Base-by-base conservation (phyloP, 2,797 vertebrate species). In the Podargus strigoides region DNA sequence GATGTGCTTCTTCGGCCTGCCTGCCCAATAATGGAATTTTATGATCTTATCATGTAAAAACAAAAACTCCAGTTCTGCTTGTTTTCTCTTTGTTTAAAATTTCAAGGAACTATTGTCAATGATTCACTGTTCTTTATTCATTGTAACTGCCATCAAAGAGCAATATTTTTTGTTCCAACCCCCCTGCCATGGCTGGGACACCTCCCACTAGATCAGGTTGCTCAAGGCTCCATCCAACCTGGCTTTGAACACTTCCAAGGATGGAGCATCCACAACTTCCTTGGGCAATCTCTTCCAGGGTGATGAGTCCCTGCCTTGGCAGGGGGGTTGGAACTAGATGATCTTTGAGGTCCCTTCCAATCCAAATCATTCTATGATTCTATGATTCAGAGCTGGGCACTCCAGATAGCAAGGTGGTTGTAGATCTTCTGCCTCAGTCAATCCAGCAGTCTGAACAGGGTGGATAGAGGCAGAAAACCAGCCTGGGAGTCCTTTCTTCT, bases 71-170 rank as follows among this genome's bases (percentile, higher is more conserved):
- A 49, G 24, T 89, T 82, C 39, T 76, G 30, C 26, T 12, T 62
- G 4, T 27, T 60, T 82, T 76, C 3, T 52, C 30, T 83, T 76
- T 85, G 47, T 79, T 94, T 82, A 90, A 53, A 12, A 75, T 89
- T 82, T 76, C 67, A 85, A 27, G 10, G 27, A 82, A 41, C 14
- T 36, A 14, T 8, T 89, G 28, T 52, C 70, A 85, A 14, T 77
- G 46, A 89, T 76, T 90, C 81, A 77, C 8, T 63, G 26, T 5
- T 90, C 49, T 70, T 69, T 89, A 83, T 64, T 82, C 28, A 52
- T 28, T 82, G 24, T 49, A 80, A 77, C 24, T 47, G 8, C 32
- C 47, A 50, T 24, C 64, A 69, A 82, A 68, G 7, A 90, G 20
- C 27, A 77, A 37, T 67, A 82, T 62, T 85, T 92, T n/a, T n/a